Base-by-base conservation (phyloP, 2,888 invertebrate species). In the Cerastis leucographa region DNA sequence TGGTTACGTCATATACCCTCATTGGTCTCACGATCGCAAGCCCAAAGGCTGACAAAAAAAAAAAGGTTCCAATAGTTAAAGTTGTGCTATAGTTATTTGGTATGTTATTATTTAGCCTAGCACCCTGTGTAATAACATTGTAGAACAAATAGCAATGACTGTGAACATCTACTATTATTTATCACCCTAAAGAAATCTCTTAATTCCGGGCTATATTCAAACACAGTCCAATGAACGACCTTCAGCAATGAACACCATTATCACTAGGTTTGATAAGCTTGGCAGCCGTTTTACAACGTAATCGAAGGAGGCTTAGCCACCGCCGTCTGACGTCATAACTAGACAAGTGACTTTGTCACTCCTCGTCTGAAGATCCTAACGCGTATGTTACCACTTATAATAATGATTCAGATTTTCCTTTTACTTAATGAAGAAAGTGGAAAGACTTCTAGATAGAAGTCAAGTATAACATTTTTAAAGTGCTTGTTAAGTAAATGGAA, bases 221-320 rank as follows among this genome's bases (percentile, higher is more conserved):
- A 49, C 40, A n/a, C 9, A 65, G 77, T 59, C 59, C 29, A 76
- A 56, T 6, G 46, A 76, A 54, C 46, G 46, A 17, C 64, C 44
- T 76, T 76, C 76, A 56, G 22, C 8, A 76, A 61, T 51, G 35
- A 51, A 51, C 22, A n/a, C 35, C 12, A 17, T 59, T 66, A 77
- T 76, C 78, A 61, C 68, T 17, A 22, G 6, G 14, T 25, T 61
- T 68, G 49, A 68, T 78, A 51, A 49, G 66, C 49, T 40, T 29
- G 77, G 66, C 42, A 77, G 22, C 40, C 11, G 19, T 11, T 25
- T 9, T 19, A 11, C 29, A 56, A 59, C 29, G 12, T 65, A 29
- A 76, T 19, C 12, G 29, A 40, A 42, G 3, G n/a, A n/a, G n/a
- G n/a, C 46, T 49, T 76, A 77, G n/a, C 40, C 29, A n/a, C 19